These are phyloP conservation scores for Pasiphila rectangulata DNA, from an alignment of 2,888 invertebrate species.

Conservation along the genomic window DNA sequence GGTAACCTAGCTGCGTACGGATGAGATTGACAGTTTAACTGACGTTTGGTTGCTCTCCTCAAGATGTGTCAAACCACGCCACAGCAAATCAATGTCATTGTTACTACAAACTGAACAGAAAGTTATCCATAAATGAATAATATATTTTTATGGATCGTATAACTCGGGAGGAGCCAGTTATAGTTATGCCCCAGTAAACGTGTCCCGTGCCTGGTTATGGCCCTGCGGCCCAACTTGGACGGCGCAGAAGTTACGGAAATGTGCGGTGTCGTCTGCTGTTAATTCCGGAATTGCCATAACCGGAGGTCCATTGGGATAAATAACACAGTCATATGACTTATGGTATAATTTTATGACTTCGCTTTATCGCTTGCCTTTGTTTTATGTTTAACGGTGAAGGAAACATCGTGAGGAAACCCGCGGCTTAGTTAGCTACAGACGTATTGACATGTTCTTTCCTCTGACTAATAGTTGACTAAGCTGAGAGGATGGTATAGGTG, in stretches of 20 bases:
- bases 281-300: constrained; percentile 18
- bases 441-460: too few relatives aligned
- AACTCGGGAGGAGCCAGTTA: constrained; percentile 25
- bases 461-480: too few relatives aligned
- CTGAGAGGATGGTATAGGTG: too few relatives aligned
- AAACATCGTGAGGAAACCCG: too few relatives aligned
- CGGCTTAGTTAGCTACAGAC: too few relatives aligned
- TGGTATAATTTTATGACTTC: neutral
- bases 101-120: neutral
- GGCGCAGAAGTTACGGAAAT: constrained; percentile 23
- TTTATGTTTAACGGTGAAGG: too few relatives aligned
- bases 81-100: too few relatives aligned
- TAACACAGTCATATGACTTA: constrained; percentile 3
- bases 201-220: constrained; percentile 26
- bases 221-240: constrained; percentile 29
- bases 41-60: too few relatives aligned
- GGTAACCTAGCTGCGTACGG: too few relatives aligned
- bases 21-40: too few relatives aligned
- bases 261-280: constrained; percentile 19
- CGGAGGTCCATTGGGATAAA: constrained; percentile 10
- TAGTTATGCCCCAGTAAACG: constrained; percentile 32
- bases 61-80: too few relatives aligned
- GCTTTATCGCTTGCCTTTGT: too few relatives aligned
- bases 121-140: constrained; percentile 4
- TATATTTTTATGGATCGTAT: constrained; percentile 18